Evolutionary conservation across 1,140 invertebrate species (phyloP), one percentile per base, ranked within the genome.

Genomic region (Antheraea mylitta): DNA sequence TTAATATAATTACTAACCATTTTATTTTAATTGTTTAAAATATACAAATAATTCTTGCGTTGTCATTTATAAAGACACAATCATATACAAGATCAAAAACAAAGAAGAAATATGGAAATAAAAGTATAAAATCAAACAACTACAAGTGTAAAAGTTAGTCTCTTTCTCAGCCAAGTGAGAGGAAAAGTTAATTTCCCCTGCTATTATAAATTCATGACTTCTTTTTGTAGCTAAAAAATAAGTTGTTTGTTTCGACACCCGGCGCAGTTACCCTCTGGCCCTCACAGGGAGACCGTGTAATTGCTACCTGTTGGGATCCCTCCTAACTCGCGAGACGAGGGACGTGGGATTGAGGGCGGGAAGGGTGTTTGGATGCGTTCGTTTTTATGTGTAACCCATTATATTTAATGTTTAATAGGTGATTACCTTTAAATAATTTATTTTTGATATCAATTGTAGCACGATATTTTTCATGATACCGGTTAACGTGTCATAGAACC

Each of bases 201-300:
- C 72, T 81, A 87, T 87, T 86, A 87, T 83, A 86, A 87, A 87
- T 87, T 87, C 85, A 87, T 87, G 83, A 79, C 81, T 77, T 82
- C 82, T 85, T 85, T 85, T 78, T 86, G 85, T 86, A 77, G 69
- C 74, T 42, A 79, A 76, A 83, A 87, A 87, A 87, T 87, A 87
- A 85, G 81, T 86, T 86, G 83, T 85, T 85, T 82, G 72, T 70
- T 73, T 73, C 72, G 72, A 73, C 72, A 73, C 63, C 48, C 65
- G 58, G 58, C 18, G 64, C 66, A 69, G 67, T 73, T 73, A 68
- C 62, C 58, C 68, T 22, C 45, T 59, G 65, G 53, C 58, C 64
- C 69, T 70, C 69, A 42, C 67, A 68, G 68, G 68, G 68, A 38
- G 61, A 30, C 59, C 67, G 64, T 68, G 70, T 75, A 72, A 75